Conservation (phyloP, 2,888 invertebrate species). For the Tetrapedia diversipes region DNA sequence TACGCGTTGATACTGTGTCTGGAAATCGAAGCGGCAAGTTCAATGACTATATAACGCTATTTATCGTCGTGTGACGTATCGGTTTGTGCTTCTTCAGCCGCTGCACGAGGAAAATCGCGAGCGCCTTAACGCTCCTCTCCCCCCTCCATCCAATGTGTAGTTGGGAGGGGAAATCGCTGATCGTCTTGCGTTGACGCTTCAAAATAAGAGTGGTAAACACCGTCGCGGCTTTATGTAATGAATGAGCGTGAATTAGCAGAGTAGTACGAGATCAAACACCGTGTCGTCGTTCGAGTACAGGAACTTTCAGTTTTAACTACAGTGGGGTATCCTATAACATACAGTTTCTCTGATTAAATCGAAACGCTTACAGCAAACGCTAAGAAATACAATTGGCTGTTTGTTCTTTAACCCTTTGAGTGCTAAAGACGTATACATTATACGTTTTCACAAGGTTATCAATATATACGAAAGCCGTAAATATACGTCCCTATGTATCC, state of each 20-base stretch:
- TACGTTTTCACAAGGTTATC: too few relatives aligned
- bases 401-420: too few relatives aligned
- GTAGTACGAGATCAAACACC: slow-evolving; percentile 15
- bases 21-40: slow-evolving; percentile 43
- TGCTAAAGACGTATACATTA: too few relatives aligned
- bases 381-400: too few relatives aligned
- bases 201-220: slow-evolving; percentile 74
- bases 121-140: not conserved
- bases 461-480: too few relatives aligned
- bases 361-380: too few relatives aligned
- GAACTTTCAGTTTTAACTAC: slow-evolving; percentile 10
- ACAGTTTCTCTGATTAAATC: too few relatives aligned
- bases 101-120: slow-evolving; percentile 17
- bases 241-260: slow-evolving; percentile 76
- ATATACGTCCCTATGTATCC: too few relatives aligned
- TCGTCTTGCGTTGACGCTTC: slow-evolving; percentile 59
- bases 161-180: not conserved
- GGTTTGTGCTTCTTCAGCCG: not conserved
- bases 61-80: slow-evolving; percentile 33
- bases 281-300: not conserved
- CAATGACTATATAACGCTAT: slow-evolving; percentile 38
- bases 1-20: not conserved
- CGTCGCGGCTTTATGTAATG: slow-evolving; percentile 78
- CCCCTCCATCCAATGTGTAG: not conserved
- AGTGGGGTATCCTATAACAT: too few relatives aligned